These are phyloP conservation scores for Pangasius krempfi DNA, from an alignment of 2,797 vertebrate species.

Conservation along the genomic window DNA sequence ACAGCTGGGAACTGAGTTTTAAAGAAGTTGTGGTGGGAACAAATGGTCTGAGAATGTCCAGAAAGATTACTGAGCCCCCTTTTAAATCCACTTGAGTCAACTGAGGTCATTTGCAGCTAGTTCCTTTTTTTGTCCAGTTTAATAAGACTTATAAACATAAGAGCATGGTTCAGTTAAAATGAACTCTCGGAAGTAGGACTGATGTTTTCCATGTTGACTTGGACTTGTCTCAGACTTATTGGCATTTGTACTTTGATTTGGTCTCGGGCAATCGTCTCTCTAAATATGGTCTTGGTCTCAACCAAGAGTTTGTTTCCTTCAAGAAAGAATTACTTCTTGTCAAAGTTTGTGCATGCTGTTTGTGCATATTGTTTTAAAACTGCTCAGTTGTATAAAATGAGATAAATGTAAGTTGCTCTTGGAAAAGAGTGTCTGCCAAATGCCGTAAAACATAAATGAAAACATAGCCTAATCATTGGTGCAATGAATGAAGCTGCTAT, in stretches of 20 bases:
- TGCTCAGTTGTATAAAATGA: no score
- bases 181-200: no score
- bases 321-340: no score
- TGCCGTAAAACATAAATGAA: no score
- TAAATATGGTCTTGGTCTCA: not conserved
- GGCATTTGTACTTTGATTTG: not conserved
- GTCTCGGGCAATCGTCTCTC: not conserved
- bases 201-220: no score
- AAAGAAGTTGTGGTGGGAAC: not conserved
- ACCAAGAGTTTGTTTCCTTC: no score
- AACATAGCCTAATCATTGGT: not conserved
- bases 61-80: not conserved
- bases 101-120: not conserved
- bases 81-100: not conserved
- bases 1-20: not conserved
- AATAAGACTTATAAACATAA: not conserved
- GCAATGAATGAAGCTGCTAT: not conserved
- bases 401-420: no score
- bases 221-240: no score
- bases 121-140: not conserved
- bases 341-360: no score
- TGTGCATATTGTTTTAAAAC: no score
- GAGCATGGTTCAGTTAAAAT: no score
- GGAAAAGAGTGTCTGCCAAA: no score
- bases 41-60: not conserved